Evolutionary conservation across 2,113 vertebrate species (phyloP).

Genomic region (Mesitornis unicolor): DNA sequence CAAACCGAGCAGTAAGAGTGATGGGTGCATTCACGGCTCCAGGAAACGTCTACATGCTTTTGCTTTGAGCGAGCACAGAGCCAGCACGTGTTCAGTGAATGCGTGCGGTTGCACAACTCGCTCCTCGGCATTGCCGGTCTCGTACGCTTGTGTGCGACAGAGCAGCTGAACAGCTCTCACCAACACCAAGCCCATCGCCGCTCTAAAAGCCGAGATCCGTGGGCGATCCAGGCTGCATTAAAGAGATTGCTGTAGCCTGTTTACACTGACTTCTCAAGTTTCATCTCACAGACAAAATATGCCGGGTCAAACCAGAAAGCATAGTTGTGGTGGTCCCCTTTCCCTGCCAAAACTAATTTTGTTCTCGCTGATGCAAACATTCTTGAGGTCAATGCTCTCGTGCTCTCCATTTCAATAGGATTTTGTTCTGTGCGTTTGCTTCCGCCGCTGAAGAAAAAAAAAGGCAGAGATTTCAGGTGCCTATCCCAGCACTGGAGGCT

Average conservation of each 20-base stretch:
- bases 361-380: neutral
- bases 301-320: neutral
- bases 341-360: neutral
- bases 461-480: too few species aligned
- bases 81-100: neutral
- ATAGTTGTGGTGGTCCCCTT: rapidly evolving
- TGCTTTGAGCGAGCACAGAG: neutral
- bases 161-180: neutral
- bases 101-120: neutral
- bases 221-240: neutral
- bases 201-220: neutral
- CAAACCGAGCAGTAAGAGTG: neutral
- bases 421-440: neutral
- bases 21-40: neutral
- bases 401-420: neutral
- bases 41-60: neutral
- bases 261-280: neutral
- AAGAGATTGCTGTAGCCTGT: rapidly evolving
- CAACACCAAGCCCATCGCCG: rapidly evolving
- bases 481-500: neutral
- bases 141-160: neutral
- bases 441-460: neutral
- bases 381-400: rapidly evolving
- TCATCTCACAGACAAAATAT: neutral
- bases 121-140: neutral